Conservation (phyloP, 2,888 invertebrate species). For the Cordilura impudica region DNA sequence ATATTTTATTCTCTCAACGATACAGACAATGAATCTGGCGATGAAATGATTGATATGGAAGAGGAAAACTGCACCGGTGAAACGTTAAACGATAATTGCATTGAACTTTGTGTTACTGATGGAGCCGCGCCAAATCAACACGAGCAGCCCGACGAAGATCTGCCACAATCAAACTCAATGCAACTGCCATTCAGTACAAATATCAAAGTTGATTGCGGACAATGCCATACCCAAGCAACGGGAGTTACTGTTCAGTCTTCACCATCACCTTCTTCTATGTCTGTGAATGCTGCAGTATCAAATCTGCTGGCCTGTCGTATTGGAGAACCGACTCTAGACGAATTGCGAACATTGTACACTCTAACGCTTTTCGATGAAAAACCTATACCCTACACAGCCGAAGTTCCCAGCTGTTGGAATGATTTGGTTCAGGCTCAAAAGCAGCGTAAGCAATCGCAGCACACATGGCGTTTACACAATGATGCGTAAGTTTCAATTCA, state of each 20-base stretch:
- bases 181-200: constrained; percentile 18
- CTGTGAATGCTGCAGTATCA: constrained; percentile 66
- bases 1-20: constrained; percentile 89
- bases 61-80: constrained; percentile 79
- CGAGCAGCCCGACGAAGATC: constrained; percentile 13
- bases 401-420: constrained; percentile 95
- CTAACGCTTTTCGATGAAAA: constrained; percentile 87
- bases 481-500: constrained; percentile 81
- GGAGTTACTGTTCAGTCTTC: constrained; percentile 67
- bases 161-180: constrained; percentile 11
- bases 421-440: constrained; percentile 95
- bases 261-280: constrained; percentile 68
- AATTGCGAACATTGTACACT: constrained; percentile 84
- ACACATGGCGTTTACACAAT: constrained; percentile 92
- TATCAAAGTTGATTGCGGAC: constrained; percentile 63
- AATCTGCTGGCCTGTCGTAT: constrained; percentile 80
- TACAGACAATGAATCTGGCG: constrained; percentile 84
- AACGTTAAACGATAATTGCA: constrained; percentile 22
- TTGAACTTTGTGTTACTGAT: constrained; percentile 49
- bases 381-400: constrained; percentile 85
- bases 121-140: constrained; percentile 33
- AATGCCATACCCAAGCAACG: constrained; percentile 10
- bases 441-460: constrained; percentile 91
- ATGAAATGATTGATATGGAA: constrained; percentile 83
- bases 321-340: constrained; percentile 80